Evolutionary conservation across 2,888 invertebrate genomes (phyloP).

Genomic region (Tachystola acroxantha): DNA sequence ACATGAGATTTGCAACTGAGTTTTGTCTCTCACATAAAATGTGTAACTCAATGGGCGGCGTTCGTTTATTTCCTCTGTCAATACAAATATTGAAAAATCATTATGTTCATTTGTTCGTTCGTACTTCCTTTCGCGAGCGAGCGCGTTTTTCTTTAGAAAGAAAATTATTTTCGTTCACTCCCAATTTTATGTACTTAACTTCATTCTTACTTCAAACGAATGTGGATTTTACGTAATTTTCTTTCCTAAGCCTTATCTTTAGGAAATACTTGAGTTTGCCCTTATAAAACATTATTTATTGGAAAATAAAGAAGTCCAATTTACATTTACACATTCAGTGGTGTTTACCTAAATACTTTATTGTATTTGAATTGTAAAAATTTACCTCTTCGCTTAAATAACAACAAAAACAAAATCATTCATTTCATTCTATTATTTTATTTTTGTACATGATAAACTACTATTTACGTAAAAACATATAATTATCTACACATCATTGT

Average conservation of each 20-base stretch:
- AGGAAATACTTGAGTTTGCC: background rate
- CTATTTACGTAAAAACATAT: conserved; percentile 73
- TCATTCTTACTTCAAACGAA: conserved; percentile 30
- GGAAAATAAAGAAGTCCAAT: too few species aligned
- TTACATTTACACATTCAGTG: too few species aligned
- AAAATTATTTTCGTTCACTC: conserved; percentile 43
- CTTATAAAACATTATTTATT: too few species aligned
- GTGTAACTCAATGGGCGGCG: too few species aligned
- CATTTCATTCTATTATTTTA: conserved; percentile 62
- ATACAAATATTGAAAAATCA: conserved; percentile 57
- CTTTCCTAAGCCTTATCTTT: conserved; percentile 6
- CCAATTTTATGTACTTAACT: conserved; percentile 32
- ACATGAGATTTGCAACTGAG: too few species aligned
- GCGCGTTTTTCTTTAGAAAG: conserved; percentile 40
- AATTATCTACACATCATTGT: conserved; percentile 60
- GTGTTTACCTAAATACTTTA: too few species aligned
- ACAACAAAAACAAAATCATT: background rate
- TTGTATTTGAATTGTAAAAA: too few species aligned
- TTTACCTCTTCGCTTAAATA: too few species aligned
- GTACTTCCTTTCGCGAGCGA: conserved; percentile 45
- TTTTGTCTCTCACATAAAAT: too few species aligned
- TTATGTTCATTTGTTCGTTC: conserved; percentile 46
- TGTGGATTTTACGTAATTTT: conserved; percentile 15
- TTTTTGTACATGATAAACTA: conserved; percentile 72
- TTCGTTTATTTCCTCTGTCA: conserved; percentile 45